phyloP scores from a whole-genome alignment of 2,797 vertebrate genomes.

The Lepilemur ruficaudatus region DNA sequence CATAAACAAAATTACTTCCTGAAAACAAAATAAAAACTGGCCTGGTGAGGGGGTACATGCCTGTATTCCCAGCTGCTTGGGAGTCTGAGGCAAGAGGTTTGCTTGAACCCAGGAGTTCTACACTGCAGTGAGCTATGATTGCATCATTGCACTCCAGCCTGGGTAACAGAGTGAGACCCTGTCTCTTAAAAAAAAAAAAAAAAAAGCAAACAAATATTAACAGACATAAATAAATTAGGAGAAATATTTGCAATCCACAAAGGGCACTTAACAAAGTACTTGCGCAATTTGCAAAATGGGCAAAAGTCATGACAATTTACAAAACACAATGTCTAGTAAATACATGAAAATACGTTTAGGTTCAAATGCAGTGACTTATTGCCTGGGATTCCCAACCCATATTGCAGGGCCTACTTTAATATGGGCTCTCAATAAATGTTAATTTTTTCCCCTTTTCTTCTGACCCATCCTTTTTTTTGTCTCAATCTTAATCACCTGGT shows the following conservation, averaged over 20 bases:
- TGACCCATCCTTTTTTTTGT: background rate
- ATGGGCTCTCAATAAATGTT: background rate
- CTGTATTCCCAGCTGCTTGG: background rate
- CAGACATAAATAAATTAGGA: background rate
- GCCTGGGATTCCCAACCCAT: background rate
- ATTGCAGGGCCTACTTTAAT: background rate
- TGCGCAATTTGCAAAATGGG: background rate
- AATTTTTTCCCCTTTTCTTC: background rate
- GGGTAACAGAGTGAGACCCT: background rate
- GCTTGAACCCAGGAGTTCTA: background rate
- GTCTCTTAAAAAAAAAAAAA: background rate
- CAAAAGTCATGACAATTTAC: background rate
- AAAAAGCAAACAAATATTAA: background rate
- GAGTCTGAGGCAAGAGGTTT: background rate
- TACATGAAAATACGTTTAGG: background rate
- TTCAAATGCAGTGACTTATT: background rate
- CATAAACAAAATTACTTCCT: background rate
- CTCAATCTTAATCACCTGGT: background rate
- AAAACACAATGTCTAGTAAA: background rate
- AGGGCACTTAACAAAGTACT: background rate
- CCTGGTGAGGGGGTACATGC: background rate
- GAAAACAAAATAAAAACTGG: background rate
- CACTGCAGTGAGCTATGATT: background rate
- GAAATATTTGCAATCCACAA: background rate
- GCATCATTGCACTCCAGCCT: background rate